Conservation (phyloP, 2,888 invertebrate species). For the Cotesia congregata region DNA sequence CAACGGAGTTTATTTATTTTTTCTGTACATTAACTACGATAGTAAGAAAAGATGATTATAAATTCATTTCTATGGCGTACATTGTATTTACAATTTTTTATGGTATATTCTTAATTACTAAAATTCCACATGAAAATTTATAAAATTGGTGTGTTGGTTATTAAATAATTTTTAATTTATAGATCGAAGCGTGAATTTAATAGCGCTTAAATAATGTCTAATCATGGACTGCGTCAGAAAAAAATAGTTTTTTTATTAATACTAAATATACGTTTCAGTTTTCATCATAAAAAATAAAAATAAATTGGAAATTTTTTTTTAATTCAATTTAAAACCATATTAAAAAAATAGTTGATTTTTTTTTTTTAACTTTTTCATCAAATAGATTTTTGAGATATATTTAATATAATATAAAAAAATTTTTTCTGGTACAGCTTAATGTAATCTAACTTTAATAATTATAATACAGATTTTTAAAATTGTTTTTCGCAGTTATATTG, state of each 20-base stretch:
- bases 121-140: slow-evolving; percentile 1
- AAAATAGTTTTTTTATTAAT: too few species aligned
- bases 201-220: neutral
- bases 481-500: neutral
- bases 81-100: slow-evolving; percentile 16
- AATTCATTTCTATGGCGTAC: slow-evolving; percentile 10
- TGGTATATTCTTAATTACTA: slow-evolving; percentile 1
- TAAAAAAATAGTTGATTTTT: too few species aligned
- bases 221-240: too few species aligned
- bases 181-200: slow-evolving; percentile 17
- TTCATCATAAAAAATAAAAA: too few species aligned
- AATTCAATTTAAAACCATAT: too few species aligned
- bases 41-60: slow-evolving; percentile 1
- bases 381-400: too few species aligned
- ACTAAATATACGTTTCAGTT: too few species aligned
- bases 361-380: too few species aligned
- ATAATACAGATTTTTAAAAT: neutral
- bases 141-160: slow-evolving; percentile 6
- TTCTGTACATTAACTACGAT: slow-evolving; percentile 10
- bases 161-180: slow-evolving; percentile 40
- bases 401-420: too few species aligned
- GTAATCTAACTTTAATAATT: neutral
- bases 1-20: neutral
- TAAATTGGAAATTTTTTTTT: too few species aligned
- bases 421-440: too few species aligned